Conservation (phyloP, 53 echinoderm and acorn worm species). For the Pentamera pediparva region DNA sequence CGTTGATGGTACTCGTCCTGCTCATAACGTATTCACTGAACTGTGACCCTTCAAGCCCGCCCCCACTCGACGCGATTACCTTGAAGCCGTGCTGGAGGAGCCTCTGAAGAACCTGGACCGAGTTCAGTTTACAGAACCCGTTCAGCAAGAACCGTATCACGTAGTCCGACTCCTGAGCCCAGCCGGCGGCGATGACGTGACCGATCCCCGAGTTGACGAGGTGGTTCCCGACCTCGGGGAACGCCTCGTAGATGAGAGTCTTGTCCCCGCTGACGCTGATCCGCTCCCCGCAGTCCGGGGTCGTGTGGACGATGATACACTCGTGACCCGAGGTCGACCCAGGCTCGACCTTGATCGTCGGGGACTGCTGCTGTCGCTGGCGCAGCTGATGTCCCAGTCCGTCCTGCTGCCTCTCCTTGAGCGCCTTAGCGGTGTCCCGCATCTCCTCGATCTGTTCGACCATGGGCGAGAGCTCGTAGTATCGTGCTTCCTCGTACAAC, state of each 20-base stretch:
- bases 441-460: conserved; percentile 68
- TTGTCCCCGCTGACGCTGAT: conserved; percentile 91
- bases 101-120: conserved; percentile 89
- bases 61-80: conserved; percentile 91
- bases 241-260: conserved; percentile 82
- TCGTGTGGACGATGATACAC: conserved; percentile 90
- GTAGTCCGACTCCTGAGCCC: conserved; percentile 95
- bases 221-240: conserved; percentile 89
- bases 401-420: conserved; percentile 39
- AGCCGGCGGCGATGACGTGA: conserved; percentile 65
- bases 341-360: conserved; percentile 63
- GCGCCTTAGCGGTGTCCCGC: conserved; percentile 20
- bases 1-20: conserved; percentile 37
- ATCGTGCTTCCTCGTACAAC: conserved; percentile 90
- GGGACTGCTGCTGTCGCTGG: conserved; percentile 38
- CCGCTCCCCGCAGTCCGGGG: conserved; percentile 91
- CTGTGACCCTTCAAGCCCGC: conserved; percentile 95
- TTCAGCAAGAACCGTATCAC: conserved; percentile 91
- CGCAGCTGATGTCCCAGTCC: no score
- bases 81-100: conserved; percentile 81
- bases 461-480: conserved; percentile 85
- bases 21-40: conserved; percentile 96
- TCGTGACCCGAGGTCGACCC: conserved; percentile 71
- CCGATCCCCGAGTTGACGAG: conserved; percentile 69
- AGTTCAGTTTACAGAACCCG: conserved; percentile 90